Conservation (phyloP, 2,888 invertebrate species). For the Protonemura montana region DNA sequence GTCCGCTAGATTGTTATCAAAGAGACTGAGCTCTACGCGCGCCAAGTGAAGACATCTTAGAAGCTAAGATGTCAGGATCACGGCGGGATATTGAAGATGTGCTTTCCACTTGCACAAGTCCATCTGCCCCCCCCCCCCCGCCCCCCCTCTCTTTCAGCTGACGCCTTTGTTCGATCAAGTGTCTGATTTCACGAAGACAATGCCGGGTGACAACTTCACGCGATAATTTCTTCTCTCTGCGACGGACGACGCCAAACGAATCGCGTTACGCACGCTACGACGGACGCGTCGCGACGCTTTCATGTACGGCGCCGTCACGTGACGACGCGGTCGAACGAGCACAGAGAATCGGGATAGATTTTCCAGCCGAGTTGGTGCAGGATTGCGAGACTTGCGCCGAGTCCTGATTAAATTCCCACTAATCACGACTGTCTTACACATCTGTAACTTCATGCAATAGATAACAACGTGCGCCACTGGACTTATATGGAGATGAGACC, state of each 20-base stretch:
- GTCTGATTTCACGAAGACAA: not conserved
- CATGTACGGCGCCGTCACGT: not conserved
- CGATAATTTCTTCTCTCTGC: not conserved
- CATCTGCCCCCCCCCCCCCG: too few relatives aligned
- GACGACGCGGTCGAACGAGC: not conserved
- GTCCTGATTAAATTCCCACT: conserved; percentile 3
- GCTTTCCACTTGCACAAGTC: too few relatives aligned
- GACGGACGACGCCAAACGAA: not conserved
- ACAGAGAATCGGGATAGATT: not conserved
- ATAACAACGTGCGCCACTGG: too few relatives aligned
- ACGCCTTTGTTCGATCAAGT: not conserved
- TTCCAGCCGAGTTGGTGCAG: not conserved
- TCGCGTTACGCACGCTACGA: not conserved
- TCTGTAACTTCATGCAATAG: too few relatives aligned
- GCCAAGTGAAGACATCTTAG: too few relatives aligned
- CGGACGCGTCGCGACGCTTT: not conserved
- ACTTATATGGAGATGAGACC: too few relatives aligned
- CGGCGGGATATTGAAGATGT: too few relatives aligned
- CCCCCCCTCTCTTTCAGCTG: too few relatives aligned
- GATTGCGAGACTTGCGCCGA: not conserved
- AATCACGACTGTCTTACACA: not conserved
- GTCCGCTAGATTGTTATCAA: too few relatives aligned
- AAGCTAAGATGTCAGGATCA: too few relatives aligned
- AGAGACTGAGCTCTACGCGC: too few relatives aligned
- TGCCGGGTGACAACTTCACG: not conserved